Evolutionary conservation across 2,888 invertebrate species (phyloP), one percentile per base, ranked within the genome.

Genomic region (Hetaerina titia): DNA sequence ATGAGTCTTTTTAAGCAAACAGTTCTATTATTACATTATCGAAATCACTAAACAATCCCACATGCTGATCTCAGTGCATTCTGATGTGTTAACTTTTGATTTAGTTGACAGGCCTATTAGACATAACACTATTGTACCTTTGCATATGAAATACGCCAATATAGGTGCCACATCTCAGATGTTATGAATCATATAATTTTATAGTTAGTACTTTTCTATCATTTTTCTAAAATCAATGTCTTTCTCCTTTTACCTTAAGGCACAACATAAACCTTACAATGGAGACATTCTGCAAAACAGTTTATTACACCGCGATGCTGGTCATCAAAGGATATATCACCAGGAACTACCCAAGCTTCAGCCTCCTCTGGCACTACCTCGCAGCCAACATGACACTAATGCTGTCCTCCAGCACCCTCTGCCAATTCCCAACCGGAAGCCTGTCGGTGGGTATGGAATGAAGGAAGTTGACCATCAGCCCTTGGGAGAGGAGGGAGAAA

Each of bases 381-480:
- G 74, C 13, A 92, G 92, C 45, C 92, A 92, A 19, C 92, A 69
- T n/a, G 69, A 92, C 56, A 69, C 64, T 15, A 92, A 92, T 92
- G 60, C 92, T 22, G 69, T 92, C 25, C 81, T 81, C 15, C 90
- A 63, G 17, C 92, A 64, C 69, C 92, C 92, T 56, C 92, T 92
- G 6, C 92, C 92, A 8, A 69, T 92, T 57, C 92, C 92, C 5
- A 92, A 92, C 56, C 64, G 92, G 69, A 92, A 92, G 56, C 57
- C 92, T 22, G n/a, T 69, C 5, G 56, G 92, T 56, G 69, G 69
- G 56, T 92, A 69, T 92, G 92, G 45, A 22, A 92, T 92, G 92
- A 92, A 92, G 74, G 92, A 92, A 22, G 96, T 96, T 60, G 96
- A 96, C 87, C 96, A 96, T 95, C 95, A 96, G 7, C 96, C 96